Base-by-base conservation (phyloP, 2,797 vertebrate species). In the Zenarchopterus dispar region DNA sequence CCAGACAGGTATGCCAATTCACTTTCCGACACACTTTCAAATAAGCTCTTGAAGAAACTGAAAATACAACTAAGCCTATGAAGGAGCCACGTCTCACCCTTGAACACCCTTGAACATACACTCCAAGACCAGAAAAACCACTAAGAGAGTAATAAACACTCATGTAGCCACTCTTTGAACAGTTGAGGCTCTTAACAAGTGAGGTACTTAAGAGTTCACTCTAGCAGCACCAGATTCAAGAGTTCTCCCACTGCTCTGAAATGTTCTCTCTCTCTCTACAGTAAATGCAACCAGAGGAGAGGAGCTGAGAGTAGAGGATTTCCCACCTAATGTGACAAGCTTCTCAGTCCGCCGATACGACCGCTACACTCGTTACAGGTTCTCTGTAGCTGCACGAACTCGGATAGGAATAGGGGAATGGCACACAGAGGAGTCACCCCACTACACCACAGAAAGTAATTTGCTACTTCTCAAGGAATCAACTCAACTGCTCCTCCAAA, bases 321-420 rank as follows among this genome's bases (percentile, higher is more conserved):
- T 99, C 67, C 93, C 92, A 57, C 93, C 96, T 49, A 99, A 99
- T 57, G 91, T 94, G 67, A 98, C 97, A 13, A 94, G 89, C 78
- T 98, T 96, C 91, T 95, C 93, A 0, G 39, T 99, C 73, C 94
- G 93, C 7, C 92, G 96, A 72, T 94, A 85, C 0, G 97, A 99
- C 84, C 95, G 97, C 7, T 96, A 98, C 84, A 98, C 96, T 0
- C 95, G 96, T 21, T 99, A 98, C 64, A 94, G 93, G 67, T 97
- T 99, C 83, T 90, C 91, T 3, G 92, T 99, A 77, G 94, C 94
- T 0, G 96, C 97, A 21, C 92, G 88, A 58, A 98, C 98, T 1
- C 92, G 90, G 72, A 82, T 94, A 51, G 97, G 97, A 48, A 73
- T 91, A 0, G 97, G 97, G 46, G 94, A 96, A 13, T 65, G 89